Percentiles rank a stretch among this genome's conserved stretches.
phyloP scores from a whole-genome alignment of 1,140 invertebrate genomes.

The Harpegnathos saltator region DNA sequence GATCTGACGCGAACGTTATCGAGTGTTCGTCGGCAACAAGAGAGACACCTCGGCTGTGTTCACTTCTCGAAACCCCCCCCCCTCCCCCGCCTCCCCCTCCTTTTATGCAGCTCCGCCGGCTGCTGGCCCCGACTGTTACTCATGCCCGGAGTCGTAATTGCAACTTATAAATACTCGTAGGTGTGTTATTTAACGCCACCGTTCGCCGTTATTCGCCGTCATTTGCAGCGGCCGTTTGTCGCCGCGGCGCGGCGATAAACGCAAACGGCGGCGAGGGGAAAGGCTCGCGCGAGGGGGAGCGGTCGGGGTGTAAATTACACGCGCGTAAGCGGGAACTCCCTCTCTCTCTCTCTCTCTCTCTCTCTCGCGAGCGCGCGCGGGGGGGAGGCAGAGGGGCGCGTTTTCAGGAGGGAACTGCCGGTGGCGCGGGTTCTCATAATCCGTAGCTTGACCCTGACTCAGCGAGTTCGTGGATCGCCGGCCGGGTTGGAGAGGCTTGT shows the following conservation, averaged over 20 bases:
- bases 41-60: too few relatives aligned
- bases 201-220: neutral
- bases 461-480: constrained; percentile 41
- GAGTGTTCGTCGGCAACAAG: too few relatives aligned
- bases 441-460: constrained; percentile 67
- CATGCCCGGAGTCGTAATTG: too few relatives aligned
- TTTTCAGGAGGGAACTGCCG: constrained; percentile 60
- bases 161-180: too few relatives aligned
- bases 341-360: too few relatives aligned
- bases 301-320: constrained; percentile 39
- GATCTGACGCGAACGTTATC: too few relatives aligned
- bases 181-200: neutral
- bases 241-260: constrained; percentile 4
- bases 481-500: too few relatives aligned
- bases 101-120: too few relatives aligned
- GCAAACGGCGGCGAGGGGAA: constrained; percentile 41
- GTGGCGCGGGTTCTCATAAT: constrained; percentile 68
- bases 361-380: too few relatives aligned
- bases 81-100: too few relatives aligned
- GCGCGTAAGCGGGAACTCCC: constrained; percentile 61
- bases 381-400: neutral
- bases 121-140: too few relatives aligned
- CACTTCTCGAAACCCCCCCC: too few relatives aligned
- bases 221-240: constrained; percentile 29
- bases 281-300: neutral